Evolutionary conservation across 2,113 vertebrate species (phyloP).

Genomic region (Sitta europaea): DNA sequence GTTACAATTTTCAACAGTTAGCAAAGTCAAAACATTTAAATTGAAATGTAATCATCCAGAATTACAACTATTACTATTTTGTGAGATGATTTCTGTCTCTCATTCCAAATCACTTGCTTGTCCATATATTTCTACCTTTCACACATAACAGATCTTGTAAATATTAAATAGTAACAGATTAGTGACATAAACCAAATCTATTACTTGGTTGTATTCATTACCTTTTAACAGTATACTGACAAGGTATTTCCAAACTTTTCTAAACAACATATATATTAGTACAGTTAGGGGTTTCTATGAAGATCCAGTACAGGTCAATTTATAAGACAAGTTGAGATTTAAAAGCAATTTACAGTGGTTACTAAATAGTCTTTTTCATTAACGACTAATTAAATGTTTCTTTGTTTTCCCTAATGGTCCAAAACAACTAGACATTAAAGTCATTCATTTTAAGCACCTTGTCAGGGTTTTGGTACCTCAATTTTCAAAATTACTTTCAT

Average conservation of each 20-base stretch:
- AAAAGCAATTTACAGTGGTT: background rate
- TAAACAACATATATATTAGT: background rate
- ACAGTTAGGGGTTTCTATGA: background rate
- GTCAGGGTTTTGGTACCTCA: background rate
- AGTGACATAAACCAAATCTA: background rate
- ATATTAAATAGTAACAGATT: background rate
- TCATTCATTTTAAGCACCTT: background rate
- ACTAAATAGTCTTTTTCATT: background rate
- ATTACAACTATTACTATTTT: background rate
- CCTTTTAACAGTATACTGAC: background rate
- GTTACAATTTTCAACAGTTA: background rate
- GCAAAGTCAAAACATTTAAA: slow-evolving; percentile 4
- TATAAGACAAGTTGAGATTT: background rate
- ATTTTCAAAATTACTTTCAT: slow-evolving; percentile 40
- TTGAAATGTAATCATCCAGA: background rate
- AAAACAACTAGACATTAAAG: background rate
- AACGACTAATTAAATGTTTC: background rate
- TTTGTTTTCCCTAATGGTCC: background rate
- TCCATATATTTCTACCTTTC: background rate
- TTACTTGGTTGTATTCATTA: background rate
- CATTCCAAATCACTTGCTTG: background rate
- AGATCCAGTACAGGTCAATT: background rate
- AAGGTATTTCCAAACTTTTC: background rate
- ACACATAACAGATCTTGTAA: background rate
- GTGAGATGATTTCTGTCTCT: background rate